phyloP scores from a whole-genome alignment of 1,140 invertebrate species.

The Melipona quadrifasciata region DNA sequence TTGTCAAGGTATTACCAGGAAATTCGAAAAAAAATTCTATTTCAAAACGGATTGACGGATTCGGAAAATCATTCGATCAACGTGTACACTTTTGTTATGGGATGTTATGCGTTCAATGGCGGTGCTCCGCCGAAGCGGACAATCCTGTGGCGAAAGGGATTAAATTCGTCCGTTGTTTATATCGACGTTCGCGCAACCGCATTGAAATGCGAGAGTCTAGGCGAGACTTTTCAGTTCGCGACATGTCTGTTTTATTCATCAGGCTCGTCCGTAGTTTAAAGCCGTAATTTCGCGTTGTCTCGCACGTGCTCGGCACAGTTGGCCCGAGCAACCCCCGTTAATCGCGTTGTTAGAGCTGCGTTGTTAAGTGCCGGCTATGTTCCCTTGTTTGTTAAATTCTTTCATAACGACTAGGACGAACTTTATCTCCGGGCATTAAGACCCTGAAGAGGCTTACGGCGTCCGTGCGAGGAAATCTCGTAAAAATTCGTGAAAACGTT shows the following conservation, averaged over 20 bases:
- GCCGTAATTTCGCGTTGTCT: conserved; percentile 45
- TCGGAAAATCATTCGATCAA: no score
- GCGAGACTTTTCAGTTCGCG: not conserved
- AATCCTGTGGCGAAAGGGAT: no score
- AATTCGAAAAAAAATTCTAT: no score
- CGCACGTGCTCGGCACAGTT: conserved; percentile 17
- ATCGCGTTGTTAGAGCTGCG: conserved; percentile 37
- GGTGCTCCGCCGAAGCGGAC: no score
- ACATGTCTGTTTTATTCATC: conserved; percentile 46
- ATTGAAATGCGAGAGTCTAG: not conserved
- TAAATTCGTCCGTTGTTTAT: not conserved
- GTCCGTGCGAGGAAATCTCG: not conserved
- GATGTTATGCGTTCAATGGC: no score
- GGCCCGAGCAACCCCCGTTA: conserved; percentile 36
- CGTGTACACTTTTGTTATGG: no score
- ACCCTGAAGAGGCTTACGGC: conserved; percentile 25
- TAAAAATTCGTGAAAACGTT: not conserved
- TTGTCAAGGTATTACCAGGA: no score
- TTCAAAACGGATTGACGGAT: no score
- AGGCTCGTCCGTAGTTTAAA: conserved; percentile 35
- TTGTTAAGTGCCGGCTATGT: conserved; percentile 47
- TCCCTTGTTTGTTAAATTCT: conserved; percentile 44
- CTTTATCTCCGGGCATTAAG: conserved; percentile 14
- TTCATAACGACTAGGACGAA: conserved; percentile 16
- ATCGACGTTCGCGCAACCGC: not conserved